Conservation (phyloP, 2,797 vertebrate species). For the Siniperca obscura region DNA sequence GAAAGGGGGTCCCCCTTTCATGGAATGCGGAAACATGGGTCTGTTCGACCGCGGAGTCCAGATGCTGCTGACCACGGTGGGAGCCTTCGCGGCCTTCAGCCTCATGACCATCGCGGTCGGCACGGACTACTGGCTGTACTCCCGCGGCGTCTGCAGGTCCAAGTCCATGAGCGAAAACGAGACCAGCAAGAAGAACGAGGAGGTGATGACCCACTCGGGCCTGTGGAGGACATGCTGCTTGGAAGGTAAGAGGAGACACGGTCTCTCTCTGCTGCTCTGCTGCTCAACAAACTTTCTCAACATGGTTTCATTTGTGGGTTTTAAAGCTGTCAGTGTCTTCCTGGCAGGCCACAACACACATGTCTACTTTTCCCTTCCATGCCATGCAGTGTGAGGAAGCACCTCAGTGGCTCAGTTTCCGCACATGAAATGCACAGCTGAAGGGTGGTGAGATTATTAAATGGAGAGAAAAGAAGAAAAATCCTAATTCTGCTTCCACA, state of each 20-base stretch:
- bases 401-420: not conserved
- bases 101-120: conserved; percentile 99
- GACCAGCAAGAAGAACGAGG: conserved; percentile 99
- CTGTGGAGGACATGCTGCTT: conserved; percentile 99
- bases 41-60: conserved; percentile 99
- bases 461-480: not conserved
- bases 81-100: conserved; percentile 99
- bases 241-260: conserved; percentile 88
- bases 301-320: not conserved
- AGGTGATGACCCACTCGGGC: conserved; percentile 99
- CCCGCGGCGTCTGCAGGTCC: conserved; percentile 96
- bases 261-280: not conserved
- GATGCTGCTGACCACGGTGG: conserved; percentile 99
- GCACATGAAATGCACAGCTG: not conserved
- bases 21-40: conserved; percentile 99
- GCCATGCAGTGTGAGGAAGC: not conserved
- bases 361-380: not conserved
- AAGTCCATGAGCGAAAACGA: conserved; percentile 97
- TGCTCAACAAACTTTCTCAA: not conserved
- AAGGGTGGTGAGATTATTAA: not conserved
- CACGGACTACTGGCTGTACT: conserved; percentile 99
- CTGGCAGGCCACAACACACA: not conserved
- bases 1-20: conserved; percentile 97
- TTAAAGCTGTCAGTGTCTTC: not conserved
- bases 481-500: not conserved